Evolutionary conservation across 1,140 invertebrate genomes (phyloP), one percentile per base, ranked within the genome.

Genomic region (Pseudomyrmex dendroicus): DNA sequence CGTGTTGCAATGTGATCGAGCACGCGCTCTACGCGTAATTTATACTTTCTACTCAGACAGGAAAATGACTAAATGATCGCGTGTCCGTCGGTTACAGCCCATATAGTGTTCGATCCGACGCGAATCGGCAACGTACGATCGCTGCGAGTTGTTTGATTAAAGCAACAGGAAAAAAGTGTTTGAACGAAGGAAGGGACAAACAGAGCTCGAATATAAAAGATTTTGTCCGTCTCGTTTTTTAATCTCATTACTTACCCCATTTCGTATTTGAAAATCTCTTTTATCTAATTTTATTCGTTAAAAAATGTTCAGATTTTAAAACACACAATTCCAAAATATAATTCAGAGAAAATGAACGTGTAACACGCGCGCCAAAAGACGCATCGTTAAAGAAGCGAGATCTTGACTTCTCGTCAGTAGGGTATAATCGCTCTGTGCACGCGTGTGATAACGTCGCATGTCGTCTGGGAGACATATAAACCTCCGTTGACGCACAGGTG

Each of bases 1-100:
- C 89, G 89, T 90, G 86, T 86, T 89, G 84, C 88, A 89, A 80
- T 82, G 83, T 84, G 89, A 90, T 90, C 73, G 89, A 89, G 72
- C 77, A 86, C 73, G 85, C 83, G 73, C 15, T 87, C 86, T 68
- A 86, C 87, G 78, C 74, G 86, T 90, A 89, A 90, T 90, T 90
- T 83, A 90, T 89, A 83, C 56, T 86, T 82, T 73, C 85, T 56
- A 52, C 88, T 85, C 59, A 70, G 74, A 17, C 64, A 89, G 84
- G 86, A 88, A 89, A 89, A 89, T 84, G 85, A 72, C 82, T 83
- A 73, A 82, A 86, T 84, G 84, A 90, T 89, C 86, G 87, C 87
- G 87, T 89, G 87, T 66, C 84, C 57, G 59, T 25, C 25, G 46
- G 68, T 74, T 74, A 35, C 84, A 68, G 25, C 74, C 76, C 83